Evolutionary conservation across 2,113 vertebrate species (phyloP), one percentile per base, ranked within the genome.

Genomic region (Scopus umbretta): DNA sequence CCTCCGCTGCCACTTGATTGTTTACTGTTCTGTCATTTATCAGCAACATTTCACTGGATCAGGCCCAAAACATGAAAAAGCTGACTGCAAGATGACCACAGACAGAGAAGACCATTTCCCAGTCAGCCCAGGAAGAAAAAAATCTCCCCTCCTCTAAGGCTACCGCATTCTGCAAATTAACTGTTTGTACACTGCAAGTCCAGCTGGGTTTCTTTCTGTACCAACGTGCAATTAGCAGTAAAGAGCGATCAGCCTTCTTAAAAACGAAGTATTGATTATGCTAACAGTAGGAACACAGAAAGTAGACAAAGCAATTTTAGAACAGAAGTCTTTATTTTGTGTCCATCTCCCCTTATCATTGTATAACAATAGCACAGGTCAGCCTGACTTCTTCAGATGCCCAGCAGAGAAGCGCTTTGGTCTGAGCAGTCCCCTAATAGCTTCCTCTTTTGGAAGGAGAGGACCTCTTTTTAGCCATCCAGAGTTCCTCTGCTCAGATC

Each of bases 241-340:
- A 89, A 62, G 63, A 92, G 38, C 72, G 55, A 52, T 59, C 76
- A 55, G n/a, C 50, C 59, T 70, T 55, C 63, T 78, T 63, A 88
- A 88, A 96, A 88, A 42, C 16, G 14, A 90, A 59, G 38, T 88
- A 96, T 95, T 80, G 93, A 95, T 95, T 74, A 90, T 30, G 47
- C 73, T 78, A 88, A 81, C 59, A 80, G 81, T 32, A 91, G 65
- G 65, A 90, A 83, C 58, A 79, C 72, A 50, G 71, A 95, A 40
- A 86, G 86, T 7, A 96, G 94, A 88, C 66, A 88, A 65, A 94
- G 85, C 78, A 75, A 45, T 81, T 90, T 92, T 30, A 73, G 75
- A 95, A 90, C 13, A 82, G 30, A 89, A 83, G 50, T 50, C 81
- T 88, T 50, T 36, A 55, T 62, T 70, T 68, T 88, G 32, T 71